Percentiles rank a stretch among this genome's conserved stretches.
These are phyloP conservation scores for Carposina sasakii DNA, from an alignment of 1,140 invertebrate species.

Conservation along the genomic window DNA sequence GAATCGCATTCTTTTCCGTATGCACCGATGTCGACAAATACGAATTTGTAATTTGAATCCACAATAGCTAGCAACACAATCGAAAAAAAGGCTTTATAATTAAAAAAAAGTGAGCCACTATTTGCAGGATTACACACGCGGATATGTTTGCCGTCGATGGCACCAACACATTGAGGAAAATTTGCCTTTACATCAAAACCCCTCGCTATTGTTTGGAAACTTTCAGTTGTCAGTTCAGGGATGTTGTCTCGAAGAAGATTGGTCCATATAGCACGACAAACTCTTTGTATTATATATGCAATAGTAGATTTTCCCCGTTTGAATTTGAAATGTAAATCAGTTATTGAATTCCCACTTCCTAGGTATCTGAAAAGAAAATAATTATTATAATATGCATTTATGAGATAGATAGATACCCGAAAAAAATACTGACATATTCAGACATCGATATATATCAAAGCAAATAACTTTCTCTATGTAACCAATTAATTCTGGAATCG, in stretches of 20 bases:
- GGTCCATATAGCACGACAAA: slow-evolving; percentile 9
- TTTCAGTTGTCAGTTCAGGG: slow-evolving; percentile 5
- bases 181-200: not conserved
- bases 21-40: slow-evolving; percentile 9
- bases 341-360: slow-evolving; percentile 8
- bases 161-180: not conserved
- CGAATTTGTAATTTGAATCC: slow-evolving; percentile 5
- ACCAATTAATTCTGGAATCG: not conserved
- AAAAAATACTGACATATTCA: slow-evolving; percentile 7
- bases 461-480: slow-evolving; percentile 5
- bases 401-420: slow-evolving; percentile 3
- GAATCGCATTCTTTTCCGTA: slow-evolving; percentile 10
- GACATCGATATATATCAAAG: slow-evolving; percentile 4
- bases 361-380: slow-evolving; percentile 9
- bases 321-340: slow-evolving; percentile 9
- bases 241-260: slow-evolving; percentile 5
- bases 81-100: slow-evolving; percentile 8
- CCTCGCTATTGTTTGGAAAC: slow-evolving; percentile 7
- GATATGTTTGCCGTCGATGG: slow-evolving; percentile 1
- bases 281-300: slow-evolving; percentile 7
- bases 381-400: slow-evolving; percentile 10
- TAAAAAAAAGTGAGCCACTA: slow-evolving; percentile 10
- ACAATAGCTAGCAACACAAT: slow-evolving; percentile 6
- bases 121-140: slow-evolving; percentile 7
- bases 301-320: slow-evolving; percentile 9